Evolutionary conservation across 2,113 vertebrate genomes (phyloP).

Genomic region (Paedocypris sp.): DNA sequence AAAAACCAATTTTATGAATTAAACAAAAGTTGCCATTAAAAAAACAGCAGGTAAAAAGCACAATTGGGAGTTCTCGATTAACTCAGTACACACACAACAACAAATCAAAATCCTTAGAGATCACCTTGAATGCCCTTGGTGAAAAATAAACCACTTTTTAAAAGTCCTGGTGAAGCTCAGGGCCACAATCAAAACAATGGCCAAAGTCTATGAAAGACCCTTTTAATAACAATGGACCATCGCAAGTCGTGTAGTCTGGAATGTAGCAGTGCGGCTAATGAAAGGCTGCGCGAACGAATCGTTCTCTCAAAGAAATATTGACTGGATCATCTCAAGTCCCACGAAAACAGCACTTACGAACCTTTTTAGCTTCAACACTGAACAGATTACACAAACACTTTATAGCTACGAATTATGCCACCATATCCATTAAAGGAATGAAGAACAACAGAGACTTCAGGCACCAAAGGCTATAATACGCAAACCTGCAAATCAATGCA

Average conservation of each 20-base stretch:
- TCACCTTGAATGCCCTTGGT: conserved; percentile 16
- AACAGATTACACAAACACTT: conserved; percentile 38
- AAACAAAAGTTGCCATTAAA: too few relatives aligned
- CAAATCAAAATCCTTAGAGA: too few relatives aligned
- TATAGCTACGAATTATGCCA: conserved; percentile 42
- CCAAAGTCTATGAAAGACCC: not conserved
- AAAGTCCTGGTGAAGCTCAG: too few relatives aligned
- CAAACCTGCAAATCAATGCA: conserved; percentile 34
- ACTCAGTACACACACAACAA: not conserved
- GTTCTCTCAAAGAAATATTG: too few relatives aligned
- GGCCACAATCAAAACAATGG: not conserved
- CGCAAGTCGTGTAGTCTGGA: conserved; percentile 8
- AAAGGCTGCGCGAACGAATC: not conserved
- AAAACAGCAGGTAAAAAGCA: not conserved
- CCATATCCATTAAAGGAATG: conserved; percentile 59
- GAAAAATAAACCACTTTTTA: too few relatives aligned
- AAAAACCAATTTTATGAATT: conserved; percentile 49
- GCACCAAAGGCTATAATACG: conserved; percentile 61
- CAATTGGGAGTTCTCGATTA: not conserved
- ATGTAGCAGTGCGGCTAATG: conserved; percentile 18
- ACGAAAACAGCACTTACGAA: conserved; percentile 33
- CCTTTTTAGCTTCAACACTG: conserved; percentile 19
- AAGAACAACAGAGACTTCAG: conserved; percentile 58
- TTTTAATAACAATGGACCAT: not conserved
- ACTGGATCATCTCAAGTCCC: conserved; percentile 19